Percentiles rank a stretch among this genome's conserved stretches.
Conservation (phyloP, 2,888 invertebrate species). For the Hirtodrosophila duncani region DNA sequence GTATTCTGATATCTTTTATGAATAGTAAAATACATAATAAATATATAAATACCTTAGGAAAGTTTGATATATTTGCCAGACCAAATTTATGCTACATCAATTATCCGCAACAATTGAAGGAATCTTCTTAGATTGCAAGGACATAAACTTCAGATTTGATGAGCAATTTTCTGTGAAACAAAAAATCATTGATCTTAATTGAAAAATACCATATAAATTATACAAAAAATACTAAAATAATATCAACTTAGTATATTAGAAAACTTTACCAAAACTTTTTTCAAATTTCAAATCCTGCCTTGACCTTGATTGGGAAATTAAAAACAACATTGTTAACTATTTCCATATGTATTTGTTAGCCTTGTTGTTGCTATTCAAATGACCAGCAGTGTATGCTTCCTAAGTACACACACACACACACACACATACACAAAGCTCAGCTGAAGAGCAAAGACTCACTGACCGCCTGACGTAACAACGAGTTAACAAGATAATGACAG, state of each 20-base stretch:
- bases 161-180: too few relatives aligned
- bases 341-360: too few relatives aligned
- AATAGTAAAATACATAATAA: not conserved
- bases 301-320: too few relatives aligned
- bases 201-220: not conserved
- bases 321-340: too few relatives aligned
- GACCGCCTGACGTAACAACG: slow-evolving; percentile 69
- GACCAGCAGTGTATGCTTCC: slow-evolving; percentile 35
- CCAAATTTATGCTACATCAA: too few relatives aligned
- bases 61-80: not conserved
- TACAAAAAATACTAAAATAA: not conserved
- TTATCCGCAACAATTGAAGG: too few relatives aligned
- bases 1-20: not conserved
- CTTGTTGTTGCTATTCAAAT: slow-evolving; percentile 34
- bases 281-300: too few relatives aligned
- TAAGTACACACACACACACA: slow-evolving; percentile 24
- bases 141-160: too few relatives aligned
- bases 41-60: not conserved
- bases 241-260: not conserved
- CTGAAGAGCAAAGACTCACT: slow-evolving; percentile 59
- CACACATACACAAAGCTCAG: too few relatives aligned
- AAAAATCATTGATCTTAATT: not conserved
- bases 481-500: slow-evolving; percentile 74
- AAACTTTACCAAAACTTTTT: not conserved
- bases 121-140: too few relatives aligned